Base-by-base conservation (phyloP, 2,113 vertebrate species). In the Nerophis lumbriciformis region DNA sequence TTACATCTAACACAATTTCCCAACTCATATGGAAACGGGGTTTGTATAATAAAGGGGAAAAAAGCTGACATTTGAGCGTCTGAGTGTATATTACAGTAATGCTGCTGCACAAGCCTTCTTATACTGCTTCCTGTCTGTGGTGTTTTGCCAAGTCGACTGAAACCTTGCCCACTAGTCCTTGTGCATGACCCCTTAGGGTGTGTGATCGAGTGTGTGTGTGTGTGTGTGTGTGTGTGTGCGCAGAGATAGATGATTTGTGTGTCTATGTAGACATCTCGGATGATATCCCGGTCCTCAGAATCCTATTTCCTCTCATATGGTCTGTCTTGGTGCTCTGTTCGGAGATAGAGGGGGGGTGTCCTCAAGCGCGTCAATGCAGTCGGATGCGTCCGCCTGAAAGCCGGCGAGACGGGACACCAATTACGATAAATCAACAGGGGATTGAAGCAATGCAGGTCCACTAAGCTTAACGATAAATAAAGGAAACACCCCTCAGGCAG, bases 221-320 rank as follows among this genome's bases (percentile, higher is more conserved):
- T 44, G 38, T 37, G 16, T 44, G 38, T 37, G 16, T 44, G 38
- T 37, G 5, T 35, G 53, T 42, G 39, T 13, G 21, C 2, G 28
- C 28, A 28, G 28, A 28, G 78, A 72, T 60, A 8, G 66, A 71
- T 82, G 77, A 84, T 83, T 75, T 84, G 82, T 76, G 75, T 63
- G 44, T 56, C 38, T 65, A 63, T 68, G 58, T 73, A 55, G 69
- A 42, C 82, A 88, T 88, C 76, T 73, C 36, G 71, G 76, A 82
- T 77, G 79, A 81, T 88, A 86, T 83, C 84, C 78, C 73, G 51
- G 71, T 76, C 80, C 86, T 88, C 44, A 76, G 86, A 82, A 87
- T 90, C 86, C 74, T 77, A 78, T 88, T 86, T 88, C 85, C 81
- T 69, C 65, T 80, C 73, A 59, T 69, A 75, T 71, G 61, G 66